Evolutionary conservation across 2,113 vertebrate species (phyloP).

Genomic region (Lethenteron camtschaticum): DNA sequence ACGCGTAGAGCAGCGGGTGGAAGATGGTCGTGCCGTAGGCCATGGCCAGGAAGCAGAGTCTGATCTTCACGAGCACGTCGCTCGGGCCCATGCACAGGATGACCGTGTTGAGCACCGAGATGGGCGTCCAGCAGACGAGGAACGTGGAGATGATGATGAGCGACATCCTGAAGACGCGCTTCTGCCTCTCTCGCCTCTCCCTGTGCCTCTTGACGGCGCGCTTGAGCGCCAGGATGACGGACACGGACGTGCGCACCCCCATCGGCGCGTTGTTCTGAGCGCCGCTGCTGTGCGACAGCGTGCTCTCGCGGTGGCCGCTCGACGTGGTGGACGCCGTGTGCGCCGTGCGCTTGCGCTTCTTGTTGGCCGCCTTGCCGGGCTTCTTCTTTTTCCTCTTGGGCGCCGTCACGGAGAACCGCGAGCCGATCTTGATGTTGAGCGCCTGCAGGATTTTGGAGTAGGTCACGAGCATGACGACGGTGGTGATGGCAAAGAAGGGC

Average conservation of each 20-base stretch:
- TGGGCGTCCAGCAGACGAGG: conserved; percentile 91
- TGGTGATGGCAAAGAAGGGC: conserved; percentile 89
- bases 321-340: conserved; percentile 32
- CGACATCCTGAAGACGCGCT: conserved; percentile 88
- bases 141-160: conserved; percentile 92
- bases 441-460: conserved; percentile 95
- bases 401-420: conserved; percentile 51
- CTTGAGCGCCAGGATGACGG: conserved; percentile 82
- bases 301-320: conserved; percentile 53
- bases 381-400: conserved; percentile 75
- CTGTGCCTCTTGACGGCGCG: conserved; percentile 80
- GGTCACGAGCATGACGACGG: conserved; percentile 79
- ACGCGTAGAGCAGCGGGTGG: conserved; percentile 85
- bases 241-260: conserved; percentile 83
- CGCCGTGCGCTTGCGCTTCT: background rate
- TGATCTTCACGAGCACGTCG: conserved; percentile 63
- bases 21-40: conserved; percentile 95
- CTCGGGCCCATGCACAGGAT: conserved; percentile 77
- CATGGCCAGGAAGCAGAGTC: conserved; percentile 94
- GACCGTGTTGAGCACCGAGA: conserved; percentile 82
- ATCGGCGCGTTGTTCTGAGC: conserved; percentile 44
- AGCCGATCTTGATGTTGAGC: conserved; percentile 86
- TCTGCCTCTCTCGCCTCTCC: conserved; percentile 76
- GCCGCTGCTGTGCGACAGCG: conserved; percentile 42
- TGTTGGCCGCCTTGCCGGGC: background rate